Evolutionary conservation across 2,797 vertebrate genomes (phyloP).

Genomic region (Coregonus suidteri): DNA sequence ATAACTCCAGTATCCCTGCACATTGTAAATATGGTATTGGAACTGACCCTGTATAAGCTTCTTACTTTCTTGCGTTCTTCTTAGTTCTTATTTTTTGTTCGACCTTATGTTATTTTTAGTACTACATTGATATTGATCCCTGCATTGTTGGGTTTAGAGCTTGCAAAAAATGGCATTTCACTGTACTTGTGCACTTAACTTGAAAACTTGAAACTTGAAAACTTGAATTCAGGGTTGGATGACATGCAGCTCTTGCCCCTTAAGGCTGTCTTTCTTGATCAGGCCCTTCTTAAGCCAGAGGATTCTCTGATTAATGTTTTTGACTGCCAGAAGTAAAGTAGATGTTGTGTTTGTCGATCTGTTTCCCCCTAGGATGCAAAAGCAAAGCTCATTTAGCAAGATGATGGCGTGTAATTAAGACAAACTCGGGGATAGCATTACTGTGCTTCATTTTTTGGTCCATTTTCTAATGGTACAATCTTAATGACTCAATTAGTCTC

Average conservation of each 20-base stretch:
- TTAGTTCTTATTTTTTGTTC: too few relatives aligned
- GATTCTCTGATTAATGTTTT: constrained; percentile 43
- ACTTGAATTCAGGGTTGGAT: not conserved
- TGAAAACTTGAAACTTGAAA: too few relatives aligned
- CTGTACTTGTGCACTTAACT: too few relatives aligned
- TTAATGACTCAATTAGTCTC: constrained; percentile 76
- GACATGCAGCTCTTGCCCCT: not conserved
- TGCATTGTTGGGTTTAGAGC: too few relatives aligned
- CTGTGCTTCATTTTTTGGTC: constrained; percentile 63
- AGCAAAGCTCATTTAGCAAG: constrained; percentile 68
- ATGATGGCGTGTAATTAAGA: constrained; percentile 68
- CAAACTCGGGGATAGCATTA: constrained; percentile 64
- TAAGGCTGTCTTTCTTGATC: not conserved
- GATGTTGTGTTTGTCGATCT: constrained; percentile 46
- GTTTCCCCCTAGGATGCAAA: constrained; percentile 49
- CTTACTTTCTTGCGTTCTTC: too few relatives aligned
- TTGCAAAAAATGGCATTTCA: too few relatives aligned
- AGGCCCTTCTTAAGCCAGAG: constrained; percentile 45
- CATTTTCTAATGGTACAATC: constrained; percentile 65
- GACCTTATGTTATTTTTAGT: too few relatives aligned
- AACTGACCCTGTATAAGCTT: too few relatives aligned
- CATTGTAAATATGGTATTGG: too few relatives aligned
- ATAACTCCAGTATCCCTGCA: too few relatives aligned
- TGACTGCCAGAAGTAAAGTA: constrained; percentile 26
- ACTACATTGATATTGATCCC: too few relatives aligned